phyloP scores from a whole-genome alignment of 1,140 invertebrate genomes.

The Halyomorpha halys region DNA sequence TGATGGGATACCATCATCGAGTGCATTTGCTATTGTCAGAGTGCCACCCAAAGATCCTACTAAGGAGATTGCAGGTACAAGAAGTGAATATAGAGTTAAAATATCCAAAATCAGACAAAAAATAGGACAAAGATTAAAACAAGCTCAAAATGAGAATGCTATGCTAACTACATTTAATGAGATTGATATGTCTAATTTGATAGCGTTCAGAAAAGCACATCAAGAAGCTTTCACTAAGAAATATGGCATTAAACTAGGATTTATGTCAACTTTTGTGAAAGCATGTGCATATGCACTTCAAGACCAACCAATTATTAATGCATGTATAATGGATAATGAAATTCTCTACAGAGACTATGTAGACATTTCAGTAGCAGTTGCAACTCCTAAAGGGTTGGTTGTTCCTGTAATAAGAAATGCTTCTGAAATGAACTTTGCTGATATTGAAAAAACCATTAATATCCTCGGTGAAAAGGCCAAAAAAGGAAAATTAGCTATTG shows the following conservation, averaged over 20 bases:
- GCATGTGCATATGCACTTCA: constrained; percentile 85
- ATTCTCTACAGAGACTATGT: constrained; percentile 96
- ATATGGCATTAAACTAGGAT: constrained; percentile 90
- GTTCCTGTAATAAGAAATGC: constrained; percentile 96
- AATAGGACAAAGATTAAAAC: constrained; percentile 91
- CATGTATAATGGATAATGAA: constrained; percentile 89
- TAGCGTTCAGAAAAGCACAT: constrained; percentile 84
- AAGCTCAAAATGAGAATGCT: constrained; percentile 95
- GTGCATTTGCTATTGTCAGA: not conserved
- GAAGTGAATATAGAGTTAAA: constrained; percentile 89
- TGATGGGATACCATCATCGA: too few relatives aligned
- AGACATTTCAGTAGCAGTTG: constrained; percentile 96
- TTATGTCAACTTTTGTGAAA: constrained; percentile 97
- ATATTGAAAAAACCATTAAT: constrained; percentile 85
- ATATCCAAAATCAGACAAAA: constrained; percentile 95
- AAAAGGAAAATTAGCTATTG: constrained; percentile 75
- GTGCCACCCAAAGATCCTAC: constrained; percentile 49
- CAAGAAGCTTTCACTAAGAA: constrained; percentile 82
- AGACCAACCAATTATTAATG: constrained; percentile 94
- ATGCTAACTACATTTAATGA: constrained; percentile 99
- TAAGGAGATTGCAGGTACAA: constrained; percentile 68
- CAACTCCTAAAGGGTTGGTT: constrained; percentile 95
- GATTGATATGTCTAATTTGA: constrained; percentile 94
- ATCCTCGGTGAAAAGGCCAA: constrained; percentile 87
- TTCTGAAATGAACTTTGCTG: constrained; percentile 89